phyloP scores from a whole-genome alignment of 2,888 invertebrate species.

The Griposia aprilina region DNA sequence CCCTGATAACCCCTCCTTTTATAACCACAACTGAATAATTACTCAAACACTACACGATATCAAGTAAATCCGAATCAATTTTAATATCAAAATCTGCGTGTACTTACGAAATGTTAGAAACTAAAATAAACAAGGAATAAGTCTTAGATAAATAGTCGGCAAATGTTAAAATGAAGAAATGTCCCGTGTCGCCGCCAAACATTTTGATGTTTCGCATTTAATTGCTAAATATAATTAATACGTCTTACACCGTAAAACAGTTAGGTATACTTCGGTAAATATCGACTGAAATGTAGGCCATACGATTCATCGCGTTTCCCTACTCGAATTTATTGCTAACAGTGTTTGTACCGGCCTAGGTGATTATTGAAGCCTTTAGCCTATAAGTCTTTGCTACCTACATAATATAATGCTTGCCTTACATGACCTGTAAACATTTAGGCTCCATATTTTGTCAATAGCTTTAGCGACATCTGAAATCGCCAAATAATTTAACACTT shows the following conservation, averaged over 20 bases:
- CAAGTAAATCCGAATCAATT: slow-evolving; percentile 56
- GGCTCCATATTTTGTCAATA: not conserved
- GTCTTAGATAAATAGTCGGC: slow-evolving; percentile 79
- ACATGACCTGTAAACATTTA: not conserved
- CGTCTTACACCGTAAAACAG: slow-evolving; percentile 76
- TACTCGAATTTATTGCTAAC: slow-evolving; percentile 44
- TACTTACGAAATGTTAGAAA: slow-evolving; percentile 72
- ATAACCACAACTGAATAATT: not conserved
- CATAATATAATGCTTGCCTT: not conserved
- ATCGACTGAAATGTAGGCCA: slow-evolving; percentile 73
- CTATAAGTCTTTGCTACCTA: not conserved
- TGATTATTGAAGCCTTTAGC: not conserved
- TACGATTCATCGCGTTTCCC: slow-evolving; percentile 51
- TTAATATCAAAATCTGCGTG: slow-evolving; percentile 57
- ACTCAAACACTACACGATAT: slow-evolving; percentile 36
- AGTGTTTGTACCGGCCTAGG: slow-evolving; percentile 11
- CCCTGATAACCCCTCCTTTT: not conserved
- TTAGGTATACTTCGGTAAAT: slow-evolving; percentile 75
- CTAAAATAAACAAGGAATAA: slow-evolving; percentile 82
- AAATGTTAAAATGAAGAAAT: slow-evolving; percentile 83
- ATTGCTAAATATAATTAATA: slow-evolving; percentile 89
- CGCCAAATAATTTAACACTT: not conserved
- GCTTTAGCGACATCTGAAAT: not conserved
- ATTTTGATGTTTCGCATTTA: slow-evolving; percentile 85
- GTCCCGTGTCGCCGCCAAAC: slow-evolving; percentile 84